A percentile compares a stretch with the other conserved stretches of the same genome.
phyloP scores from a whole-genome alignment of 1,140 invertebrate species.

The Drosophila neocordata region DNA sequence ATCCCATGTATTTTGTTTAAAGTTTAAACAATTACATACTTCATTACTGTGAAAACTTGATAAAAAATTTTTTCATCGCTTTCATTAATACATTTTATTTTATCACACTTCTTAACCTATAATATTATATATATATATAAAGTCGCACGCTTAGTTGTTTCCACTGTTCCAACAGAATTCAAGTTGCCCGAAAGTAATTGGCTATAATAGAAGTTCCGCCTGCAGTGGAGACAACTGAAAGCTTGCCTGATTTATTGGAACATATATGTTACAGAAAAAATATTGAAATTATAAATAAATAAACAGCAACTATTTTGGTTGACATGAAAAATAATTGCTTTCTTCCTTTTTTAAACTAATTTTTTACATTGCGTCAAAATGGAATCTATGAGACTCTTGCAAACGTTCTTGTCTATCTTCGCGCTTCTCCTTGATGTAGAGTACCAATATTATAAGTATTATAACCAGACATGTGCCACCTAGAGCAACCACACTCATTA shows the following conservation, averaged over 20 bases:
- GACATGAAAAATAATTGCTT: constrained; percentile 28
- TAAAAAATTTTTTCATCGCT: no score
- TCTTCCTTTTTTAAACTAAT: constrained; percentile 9
- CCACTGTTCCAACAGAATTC: no score
- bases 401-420: constrained; percentile 95
- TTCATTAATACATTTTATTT: constrained; percentile 26
- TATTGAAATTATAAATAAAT: constrained; percentile 34
- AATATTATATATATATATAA: constrained; percentile 41
- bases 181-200: no score
- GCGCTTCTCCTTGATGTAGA: constrained; percentile 96
- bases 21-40: constrained; percentile 45
- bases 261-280: constrained; percentile 21
- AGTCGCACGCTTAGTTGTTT: not conserved
- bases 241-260: not conserved
- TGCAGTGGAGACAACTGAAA: not conserved
- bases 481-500: constrained; percentile 95
- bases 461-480: constrained; percentile 94
- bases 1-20: constrained; percentile 82
- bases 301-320: constrained; percentile 34
- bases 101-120: constrained; percentile 68
- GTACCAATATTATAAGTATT: constrained; percentile 90
- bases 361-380: constrained; percentile 89
- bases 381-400: constrained; percentile 93
- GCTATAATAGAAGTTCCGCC: not conserved
- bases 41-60: no score